Evolutionary conservation across 2,113 vertebrate species (phyloP), one percentile per base, ranked within the genome.

Genomic region (Phoenicopterus ruber): DNA sequence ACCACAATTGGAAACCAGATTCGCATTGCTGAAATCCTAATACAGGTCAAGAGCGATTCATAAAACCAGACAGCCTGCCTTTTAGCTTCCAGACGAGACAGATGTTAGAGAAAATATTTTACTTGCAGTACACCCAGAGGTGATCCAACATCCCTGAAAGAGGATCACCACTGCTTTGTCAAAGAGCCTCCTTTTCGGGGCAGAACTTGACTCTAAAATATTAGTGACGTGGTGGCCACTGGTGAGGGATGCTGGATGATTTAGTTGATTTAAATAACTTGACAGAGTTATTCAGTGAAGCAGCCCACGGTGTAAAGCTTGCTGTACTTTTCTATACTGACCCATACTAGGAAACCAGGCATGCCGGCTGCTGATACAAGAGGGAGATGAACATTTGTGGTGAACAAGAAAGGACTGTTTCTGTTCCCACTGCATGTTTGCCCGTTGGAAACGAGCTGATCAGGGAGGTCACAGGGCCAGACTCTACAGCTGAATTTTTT

Each of bases 401-500:
- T 5, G 7, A 83, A 63, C n/a, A 70, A 61, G 78, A 59, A 91
- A 38, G 38, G 54, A 25, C 32, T 31, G 17, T 42, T 76, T 79
- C 65, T 94, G 58, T 89, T 70, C 71, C 58, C 71, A 46, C 8
- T 59, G 26, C 15, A 44, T 34, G 10, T 32, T 66, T 38, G 42
- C 29, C 81, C 4, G 14, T 71, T 88, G 86, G 63, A 88, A 93
- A 79, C 4, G n/a, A 94, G 47, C 74, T 88, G 91, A 95, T 67
- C 40, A 17, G 71, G 22, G 69, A 88, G 44, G 36, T 81, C 80
- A 85, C 50, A 62, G 78, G 44, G 57, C 49, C 78, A 89, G 70
- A 82, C 22, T 73, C 89, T 86, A 73, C 71, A 87, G 71, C 66
- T 78, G 84, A 61, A 28, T 72, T 94, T 81, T 95, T 95, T 93